Percentiles rank a stretch among this genome's conserved stretches.
Conservation (phyloP, 2,797 vertebrate genomes). For the Cynodonichthys magdalenae region DNA sequence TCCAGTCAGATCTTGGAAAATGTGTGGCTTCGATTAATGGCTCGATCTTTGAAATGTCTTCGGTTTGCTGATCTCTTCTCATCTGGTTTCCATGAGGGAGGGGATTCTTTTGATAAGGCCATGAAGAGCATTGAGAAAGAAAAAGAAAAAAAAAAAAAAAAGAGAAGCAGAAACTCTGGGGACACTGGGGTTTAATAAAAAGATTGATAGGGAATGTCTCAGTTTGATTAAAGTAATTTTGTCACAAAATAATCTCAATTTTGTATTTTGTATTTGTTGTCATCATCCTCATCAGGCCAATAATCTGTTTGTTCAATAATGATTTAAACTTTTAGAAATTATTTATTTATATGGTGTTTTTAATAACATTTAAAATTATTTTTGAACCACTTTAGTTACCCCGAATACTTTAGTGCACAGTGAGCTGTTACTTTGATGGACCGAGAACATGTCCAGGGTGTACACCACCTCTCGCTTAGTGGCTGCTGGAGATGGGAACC, state of each 20-base stretch:
- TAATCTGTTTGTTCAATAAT: not conserved
- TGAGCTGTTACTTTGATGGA: too few relatives aligned
- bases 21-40: conserved; percentile 59
- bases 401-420: too few relatives aligned
- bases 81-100: conserved; percentile 72
- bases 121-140: conserved; percentile 25
- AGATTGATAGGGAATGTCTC: conserved; percentile 5
- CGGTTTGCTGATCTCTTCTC: conserved; percentile 67
- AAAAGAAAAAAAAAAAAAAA: conserved; percentile 17
- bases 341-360: too few relatives aligned
- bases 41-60: conserved; percentile 56
- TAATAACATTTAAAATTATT: too few relatives aligned
- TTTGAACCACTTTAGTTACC: too few relatives aligned
- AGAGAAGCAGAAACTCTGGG: not conserved
- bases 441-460: too few relatives aligned
- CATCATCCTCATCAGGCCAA: not conserved
- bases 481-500: too few relatives aligned
- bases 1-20: conserved; percentile 48
- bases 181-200: conserved; percentile 18
- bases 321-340: not conserved
- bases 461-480: too few relatives aligned
- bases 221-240: not conserved
- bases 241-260: not conserved
- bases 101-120: conserved; percentile 70
- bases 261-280: not conserved